Evolutionary conservation across 2,888 invertebrate genomes (phyloP).

Genomic region (Drosophila picticornis): DNA sequence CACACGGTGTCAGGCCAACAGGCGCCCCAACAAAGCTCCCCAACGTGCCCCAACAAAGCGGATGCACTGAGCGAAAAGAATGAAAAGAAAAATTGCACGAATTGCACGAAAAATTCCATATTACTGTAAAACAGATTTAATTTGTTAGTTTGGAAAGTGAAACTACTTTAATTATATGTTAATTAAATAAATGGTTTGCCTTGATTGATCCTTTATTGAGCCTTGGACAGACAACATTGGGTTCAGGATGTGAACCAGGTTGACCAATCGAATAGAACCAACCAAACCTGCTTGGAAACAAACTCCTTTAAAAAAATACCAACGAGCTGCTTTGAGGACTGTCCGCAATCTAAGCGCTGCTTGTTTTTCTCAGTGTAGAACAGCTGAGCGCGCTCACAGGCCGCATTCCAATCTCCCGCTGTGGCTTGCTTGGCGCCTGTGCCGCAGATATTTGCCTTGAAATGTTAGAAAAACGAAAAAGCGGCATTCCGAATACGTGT

Average conservation of each 20-base stretch:
- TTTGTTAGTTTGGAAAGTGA: too few species aligned
- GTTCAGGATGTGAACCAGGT: too few species aligned
- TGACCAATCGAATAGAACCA: not conserved
- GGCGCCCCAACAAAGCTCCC: constrained; percentile 21
- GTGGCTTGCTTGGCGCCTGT: constrained; percentile 77
- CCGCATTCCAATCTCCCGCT: constrained; percentile 71
- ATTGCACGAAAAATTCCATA: not conserved
- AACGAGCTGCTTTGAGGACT: not conserved
- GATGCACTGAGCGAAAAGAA: not conserved
- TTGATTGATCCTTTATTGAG: not conserved
- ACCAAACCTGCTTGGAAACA: not conserved
- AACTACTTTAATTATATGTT: too few species aligned
- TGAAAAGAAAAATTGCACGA: too few species aligned
- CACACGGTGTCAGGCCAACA: constrained; percentile 82
- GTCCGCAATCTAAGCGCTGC: not conserved
- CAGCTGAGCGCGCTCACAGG: not conserved
- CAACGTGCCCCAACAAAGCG: not conserved
- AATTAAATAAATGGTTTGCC: not conserved
- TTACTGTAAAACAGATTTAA: not conserved
- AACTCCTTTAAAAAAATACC: not conserved
- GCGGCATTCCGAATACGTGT: constrained; percentile 25
- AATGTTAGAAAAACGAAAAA: constrained; percentile 81
- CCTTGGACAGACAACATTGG: not conserved
- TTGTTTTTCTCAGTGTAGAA: not conserved
- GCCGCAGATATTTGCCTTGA: constrained; percentile 84